phyloP scores from a whole-genome alignment of 2,797 vertebrate genomes.

The Molossus molossus region DNA sequence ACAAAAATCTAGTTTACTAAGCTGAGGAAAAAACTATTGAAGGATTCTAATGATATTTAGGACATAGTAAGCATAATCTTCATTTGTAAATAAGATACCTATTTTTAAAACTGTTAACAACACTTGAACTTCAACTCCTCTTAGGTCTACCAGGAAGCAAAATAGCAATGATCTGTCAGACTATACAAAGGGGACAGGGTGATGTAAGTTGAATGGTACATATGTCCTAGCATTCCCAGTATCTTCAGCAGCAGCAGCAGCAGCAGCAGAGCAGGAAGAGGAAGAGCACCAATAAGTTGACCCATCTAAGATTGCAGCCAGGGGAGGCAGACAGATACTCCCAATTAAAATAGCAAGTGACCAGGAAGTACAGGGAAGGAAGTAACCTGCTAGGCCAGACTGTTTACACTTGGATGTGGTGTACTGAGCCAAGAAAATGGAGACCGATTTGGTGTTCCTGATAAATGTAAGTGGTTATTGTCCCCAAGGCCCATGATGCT shows the following conservation, averaged over 20 bases:
- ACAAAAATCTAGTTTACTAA: not conserved
- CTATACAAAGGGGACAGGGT: not conserved
- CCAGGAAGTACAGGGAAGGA: not conserved
- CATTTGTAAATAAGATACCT: conserved; percentile 9
- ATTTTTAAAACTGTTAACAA: conserved; percentile 15
- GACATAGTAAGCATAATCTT: not conserved
- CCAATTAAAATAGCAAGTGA: not conserved
- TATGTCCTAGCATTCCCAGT: not conserved
- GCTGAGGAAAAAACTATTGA: not conserved
- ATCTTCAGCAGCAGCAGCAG: not conserved
- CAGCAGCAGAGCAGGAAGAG: not conserved
- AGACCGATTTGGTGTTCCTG: not conserved
- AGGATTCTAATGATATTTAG: not conserved
- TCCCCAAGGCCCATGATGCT: not conserved
- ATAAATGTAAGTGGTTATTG: not conserved
- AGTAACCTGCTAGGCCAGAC: not conserved
- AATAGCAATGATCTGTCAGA: not conserved
- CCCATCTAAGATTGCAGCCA: not conserved
- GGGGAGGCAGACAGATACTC: not conserved
- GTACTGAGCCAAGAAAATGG: not conserved
- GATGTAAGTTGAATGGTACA: not conserved
- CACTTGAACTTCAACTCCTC: not conserved
- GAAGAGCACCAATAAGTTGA: not conserved
- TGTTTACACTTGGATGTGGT: not conserved
- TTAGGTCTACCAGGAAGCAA: conserved; percentile 23